Conservation (phyloP, 1,140 invertebrate genomes). For the Halyomorpha halys region DNA sequence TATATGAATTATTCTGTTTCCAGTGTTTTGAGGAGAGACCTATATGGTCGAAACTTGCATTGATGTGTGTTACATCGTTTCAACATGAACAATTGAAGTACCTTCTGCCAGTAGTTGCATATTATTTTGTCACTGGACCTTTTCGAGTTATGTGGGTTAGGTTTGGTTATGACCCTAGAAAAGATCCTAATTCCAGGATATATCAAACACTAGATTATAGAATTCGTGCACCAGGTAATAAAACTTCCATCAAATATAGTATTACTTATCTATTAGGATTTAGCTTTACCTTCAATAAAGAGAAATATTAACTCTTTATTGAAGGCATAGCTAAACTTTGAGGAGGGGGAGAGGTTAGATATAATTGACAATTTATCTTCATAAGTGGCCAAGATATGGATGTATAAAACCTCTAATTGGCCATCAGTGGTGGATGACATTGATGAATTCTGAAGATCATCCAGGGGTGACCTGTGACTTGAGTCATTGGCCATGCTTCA, state of each 20-base stretch:
- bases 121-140: slow-evolving; percentile 76
- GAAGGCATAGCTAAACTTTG: no score
- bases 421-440: no score
- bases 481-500: no score
- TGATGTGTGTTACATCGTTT: slow-evolving; percentile 54
- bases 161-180: slow-evolving; percentile 77
- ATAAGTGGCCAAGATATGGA: no score
- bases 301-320: no score
- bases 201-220: slow-evolving; percentile 84
- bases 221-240: slow-evolving; percentile 53
- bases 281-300: no score
- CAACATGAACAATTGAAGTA: slow-evolving; percentile 56
- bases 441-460: no score
- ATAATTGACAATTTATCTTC: no score
- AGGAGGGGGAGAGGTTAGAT: no score
- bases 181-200: slow-evolving; percentile 59
- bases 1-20: neutral
- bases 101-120: slow-evolving; percentile 68
- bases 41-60: slow-evolving; percentile 70
- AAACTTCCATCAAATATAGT: neutral
- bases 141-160: slow-evolving; percentile 78
- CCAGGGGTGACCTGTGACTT: no score
- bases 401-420: no score
- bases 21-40: slow-evolving; percentile 64
- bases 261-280: no score